phyloP scores from a whole-genome alignment of 2,888 invertebrate genomes.

The Ornithoptera priamus region DNA sequence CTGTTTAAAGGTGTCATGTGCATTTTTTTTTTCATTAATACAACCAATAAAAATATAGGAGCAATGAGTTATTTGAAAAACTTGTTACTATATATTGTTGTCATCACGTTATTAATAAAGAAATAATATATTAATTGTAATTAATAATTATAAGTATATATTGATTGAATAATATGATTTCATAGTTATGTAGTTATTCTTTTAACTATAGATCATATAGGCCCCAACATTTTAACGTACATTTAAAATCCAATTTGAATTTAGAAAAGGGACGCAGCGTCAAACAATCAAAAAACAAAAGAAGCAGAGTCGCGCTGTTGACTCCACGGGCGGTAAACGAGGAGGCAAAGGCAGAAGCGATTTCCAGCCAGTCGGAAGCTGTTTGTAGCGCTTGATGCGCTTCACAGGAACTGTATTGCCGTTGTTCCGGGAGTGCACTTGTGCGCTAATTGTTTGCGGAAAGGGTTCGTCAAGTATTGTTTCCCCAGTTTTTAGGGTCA shows the following conservation, averaged over 20 bases:
- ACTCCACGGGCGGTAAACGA: constrained; percentile 50
- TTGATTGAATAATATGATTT: background rate
- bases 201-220: background rate
- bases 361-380: constrained; percentile 70
- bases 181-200: background rate
- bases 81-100: too few relatives aligned
- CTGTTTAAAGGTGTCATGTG: too few relatives aligned
- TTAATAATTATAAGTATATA: background rate
- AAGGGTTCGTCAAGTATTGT: constrained; percentile 77
- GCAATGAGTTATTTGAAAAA: too few relatives aligned
- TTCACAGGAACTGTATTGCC: constrained; percentile 62
- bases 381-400: constrained; percentile 45
- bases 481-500: constrained; percentile 58
- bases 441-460: constrained; percentile 78
- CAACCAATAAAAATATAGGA: too few relatives aligned
- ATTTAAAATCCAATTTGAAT: constrained; percentile 26
- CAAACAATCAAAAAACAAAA: constrained; percentile 58
- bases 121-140: too few relatives aligned
- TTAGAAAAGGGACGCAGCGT: constrained; percentile 34
- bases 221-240: background rate
- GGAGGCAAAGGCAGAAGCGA: constrained; percentile 66
- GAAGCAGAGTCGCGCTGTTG: constrained; percentile 61
- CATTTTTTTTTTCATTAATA: too few relatives aligned
- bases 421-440: constrained; percentile 72
- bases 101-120: too few relatives aligned